These are phyloP conservation scores for Drosophila ficusphila DNA, from an alignment of 1,140 invertebrate genomes.

Conservation along the genomic window DNA sequence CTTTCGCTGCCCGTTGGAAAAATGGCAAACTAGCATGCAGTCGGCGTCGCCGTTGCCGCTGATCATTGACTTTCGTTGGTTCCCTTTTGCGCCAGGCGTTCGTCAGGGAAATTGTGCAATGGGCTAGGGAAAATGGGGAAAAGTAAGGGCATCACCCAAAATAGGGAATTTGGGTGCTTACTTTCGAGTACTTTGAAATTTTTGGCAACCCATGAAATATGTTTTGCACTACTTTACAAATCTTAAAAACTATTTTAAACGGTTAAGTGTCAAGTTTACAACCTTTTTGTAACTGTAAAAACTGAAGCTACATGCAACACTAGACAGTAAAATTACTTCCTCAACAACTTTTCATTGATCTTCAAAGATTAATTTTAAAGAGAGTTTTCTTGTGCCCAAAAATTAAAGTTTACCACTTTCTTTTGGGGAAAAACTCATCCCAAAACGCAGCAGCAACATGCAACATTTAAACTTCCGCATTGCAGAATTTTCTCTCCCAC, in stretches of 20 bases:
- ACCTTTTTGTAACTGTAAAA: not conserved
- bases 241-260: too few species aligned
- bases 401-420: constrained; percentile 58
- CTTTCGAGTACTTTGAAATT: too few species aligned
- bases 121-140: constrained; percentile 46
- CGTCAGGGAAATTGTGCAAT: constrained; percentile 70
- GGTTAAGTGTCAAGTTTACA: not conserved
- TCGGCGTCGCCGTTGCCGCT: constrained; percentile 37
- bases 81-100: constrained; percentile 71
- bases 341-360: not conserved
- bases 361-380: constrained; percentile 26
- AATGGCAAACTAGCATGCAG: constrained; percentile 66
- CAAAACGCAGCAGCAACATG: constrained; percentile 39
- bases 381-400: constrained; percentile 31
- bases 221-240: too few species aligned
- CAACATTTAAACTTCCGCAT: constrained; percentile 72
- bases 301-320: not conserved
- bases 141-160: constrained; percentile 23
- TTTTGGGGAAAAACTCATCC: constrained; percentile 29
- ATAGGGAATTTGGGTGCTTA: constrained; percentile 5
- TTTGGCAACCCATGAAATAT: too few species aligned
- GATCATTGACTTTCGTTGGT: constrained; percentile 80
- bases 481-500: constrained; percentile 46
- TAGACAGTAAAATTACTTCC: not conserved
- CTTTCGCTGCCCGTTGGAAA: constrained; percentile 79